These are phyloP conservation scores for Cryptus viduatorius DNA, from an alignment of 2,888 invertebrate species.

Conservation along the genomic window DNA sequence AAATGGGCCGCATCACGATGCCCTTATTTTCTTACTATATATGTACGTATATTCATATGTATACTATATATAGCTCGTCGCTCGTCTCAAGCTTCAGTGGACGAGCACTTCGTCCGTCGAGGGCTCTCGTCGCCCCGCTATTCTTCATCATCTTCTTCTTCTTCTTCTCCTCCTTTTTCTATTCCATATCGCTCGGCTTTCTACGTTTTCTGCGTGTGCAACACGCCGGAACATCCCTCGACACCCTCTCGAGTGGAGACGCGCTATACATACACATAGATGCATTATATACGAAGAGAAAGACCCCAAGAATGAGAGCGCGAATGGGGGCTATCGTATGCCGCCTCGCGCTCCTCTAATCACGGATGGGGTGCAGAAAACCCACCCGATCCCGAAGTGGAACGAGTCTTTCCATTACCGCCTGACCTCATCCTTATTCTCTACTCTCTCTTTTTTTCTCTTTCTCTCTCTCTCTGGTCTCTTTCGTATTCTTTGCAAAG, in stretches of 20 bases:
- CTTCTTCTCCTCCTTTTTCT: background rate
- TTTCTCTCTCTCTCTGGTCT: slow-evolving; percentile 4
- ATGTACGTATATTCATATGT: background rate
- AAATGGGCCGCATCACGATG: slow-evolving; percentile 73
- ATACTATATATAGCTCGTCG: background rate
- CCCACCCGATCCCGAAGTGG: slow-evolving; percentile 51
- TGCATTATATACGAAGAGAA: too few relatives aligned
- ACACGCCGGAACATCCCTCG: background rate
- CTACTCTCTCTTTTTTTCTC: too few relatives aligned
- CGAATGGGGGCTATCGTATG: background rate
- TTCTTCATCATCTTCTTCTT: background rate
- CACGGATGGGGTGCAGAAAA: slow-evolving; percentile 28
- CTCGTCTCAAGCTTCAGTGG: slow-evolving; percentile 57
- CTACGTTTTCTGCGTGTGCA: slow-evolving; percentile 23
- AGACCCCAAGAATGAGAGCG: background rate
- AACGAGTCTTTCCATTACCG: slow-evolving; percentile 50
- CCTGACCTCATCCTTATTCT: slow-evolving; percentile 32
- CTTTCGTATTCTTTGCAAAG: background rate
- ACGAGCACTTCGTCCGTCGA: slow-evolving; percentile 59
- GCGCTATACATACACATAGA: background rate
- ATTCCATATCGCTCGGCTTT: background rate
- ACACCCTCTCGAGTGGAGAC: slow-evolving; percentile 2
- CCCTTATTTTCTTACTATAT: slow-evolving; percentile 23
- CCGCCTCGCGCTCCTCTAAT: slow-evolving; percentile 27
- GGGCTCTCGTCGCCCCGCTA: slow-evolving; percentile 46